A percentile compares a stretch with the other conserved stretches of the same genome.
Conservation (phyloP, 2,113 vertebrate species). For the Thermophis baileyi region DNA sequence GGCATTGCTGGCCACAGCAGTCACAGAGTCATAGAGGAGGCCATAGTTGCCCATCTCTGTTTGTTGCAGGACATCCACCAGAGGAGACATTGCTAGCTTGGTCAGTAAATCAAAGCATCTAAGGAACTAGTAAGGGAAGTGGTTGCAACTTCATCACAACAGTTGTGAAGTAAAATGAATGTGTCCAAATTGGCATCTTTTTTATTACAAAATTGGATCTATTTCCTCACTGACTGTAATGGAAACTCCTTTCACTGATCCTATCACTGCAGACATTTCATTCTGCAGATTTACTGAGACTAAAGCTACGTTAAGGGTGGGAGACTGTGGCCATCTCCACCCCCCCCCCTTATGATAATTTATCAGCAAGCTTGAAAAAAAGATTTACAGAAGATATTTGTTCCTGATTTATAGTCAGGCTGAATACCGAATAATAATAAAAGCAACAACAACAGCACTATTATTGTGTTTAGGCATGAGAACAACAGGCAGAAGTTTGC, state of each 20-base stretch:
- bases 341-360: not conserved
- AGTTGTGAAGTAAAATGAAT: fast-evolving
- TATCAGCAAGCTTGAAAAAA: not conserved
- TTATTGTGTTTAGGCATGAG: not conserved
- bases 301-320: not conserved
- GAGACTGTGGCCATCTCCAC: not conserved
- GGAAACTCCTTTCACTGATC: not conserved
- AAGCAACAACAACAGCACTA: not conserved
- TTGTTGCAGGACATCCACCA: fast-evolving
- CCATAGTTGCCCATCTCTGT: no score
- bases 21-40: no score
- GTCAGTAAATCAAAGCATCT: not conserved
- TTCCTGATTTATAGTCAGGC: not conserved
- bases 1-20: no score
- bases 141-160: fast-evolving
- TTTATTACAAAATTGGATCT: not conserved
- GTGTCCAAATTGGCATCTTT: not conserved
- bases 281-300: not conserved
- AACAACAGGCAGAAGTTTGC: not conserved
- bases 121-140: fast-evolving
- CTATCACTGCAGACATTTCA: not conserved
- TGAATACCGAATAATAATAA: not conserved
- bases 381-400: not conserved
- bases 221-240: not conserved
- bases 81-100: no score